A percentile compares a stretch with the other conserved stretches of the same genome.
phyloP scores from a whole-genome alignment of 2,113 vertebrate genomes.

The Ailuropoda melanoleuca region DNA sequence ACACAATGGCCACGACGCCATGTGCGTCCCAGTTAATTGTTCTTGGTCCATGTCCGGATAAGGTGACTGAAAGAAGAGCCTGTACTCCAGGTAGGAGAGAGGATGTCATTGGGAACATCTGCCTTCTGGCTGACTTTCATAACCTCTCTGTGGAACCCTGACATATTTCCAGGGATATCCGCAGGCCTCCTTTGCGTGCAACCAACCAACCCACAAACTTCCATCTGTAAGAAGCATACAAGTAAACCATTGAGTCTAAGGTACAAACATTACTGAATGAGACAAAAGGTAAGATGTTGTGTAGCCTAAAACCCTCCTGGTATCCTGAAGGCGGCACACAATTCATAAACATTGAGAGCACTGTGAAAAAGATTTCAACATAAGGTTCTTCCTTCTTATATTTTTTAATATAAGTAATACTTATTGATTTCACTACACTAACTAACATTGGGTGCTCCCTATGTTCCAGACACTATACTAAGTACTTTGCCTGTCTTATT shows the following conservation, averaged over 20 bases:
- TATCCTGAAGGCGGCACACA: not conserved
- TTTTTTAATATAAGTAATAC: not conserved
- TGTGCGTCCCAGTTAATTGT: constrained; percentile 27
- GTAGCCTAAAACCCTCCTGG: not conserved
- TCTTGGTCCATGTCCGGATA: constrained; percentile 27
- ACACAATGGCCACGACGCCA: constrained; percentile 42
- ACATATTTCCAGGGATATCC: not conserved
- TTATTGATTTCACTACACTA: not conserved
- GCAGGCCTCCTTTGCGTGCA: not conserved
- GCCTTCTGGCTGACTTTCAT: constrained; percentile 44
- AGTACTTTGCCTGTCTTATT: not conserved
- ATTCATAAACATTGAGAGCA: not conserved
- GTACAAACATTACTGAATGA: not conserved
- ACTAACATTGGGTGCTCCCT: not conserved
- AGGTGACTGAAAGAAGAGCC: constrained; percentile 51
- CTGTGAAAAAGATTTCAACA: not conserved
- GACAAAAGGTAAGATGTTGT: not conserved
- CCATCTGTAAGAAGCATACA: not conserved
- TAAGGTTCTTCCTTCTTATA: not conserved
- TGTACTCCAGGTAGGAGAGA: not conserved
- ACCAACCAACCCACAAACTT: not conserved
- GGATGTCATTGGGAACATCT: not conserved
- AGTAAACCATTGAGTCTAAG: not conserved
- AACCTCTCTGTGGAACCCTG: not conserved
- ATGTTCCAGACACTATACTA: not conserved